Percentiles rank a stretch among this genome's conserved stretches.
Evolutionary conservation across 1,140 invertebrate genomes (phyloP).

Genomic region (Ceratina calcarata): DNA sequence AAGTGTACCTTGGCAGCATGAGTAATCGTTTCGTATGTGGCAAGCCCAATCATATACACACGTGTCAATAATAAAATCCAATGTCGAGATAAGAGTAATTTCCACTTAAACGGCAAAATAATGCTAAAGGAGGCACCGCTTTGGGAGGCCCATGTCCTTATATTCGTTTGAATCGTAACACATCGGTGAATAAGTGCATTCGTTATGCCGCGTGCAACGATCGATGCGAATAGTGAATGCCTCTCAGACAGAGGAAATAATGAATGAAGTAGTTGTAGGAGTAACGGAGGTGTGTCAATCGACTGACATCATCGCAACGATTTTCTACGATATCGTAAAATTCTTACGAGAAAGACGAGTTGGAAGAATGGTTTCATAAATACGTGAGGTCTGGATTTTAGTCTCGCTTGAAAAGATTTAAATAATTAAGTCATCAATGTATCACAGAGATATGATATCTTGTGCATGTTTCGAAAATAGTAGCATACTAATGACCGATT

Average conservation of each 20-base stretch:
- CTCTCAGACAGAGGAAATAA: neutral
- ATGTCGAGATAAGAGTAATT: constrained; percentile 9
- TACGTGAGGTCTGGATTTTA: too few species aligned
- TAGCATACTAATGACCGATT: too few species aligned
- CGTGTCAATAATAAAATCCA: constrained; percentile 11
- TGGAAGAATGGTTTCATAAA: neutral
- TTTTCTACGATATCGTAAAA: neutral
- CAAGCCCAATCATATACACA: constrained; percentile 11
- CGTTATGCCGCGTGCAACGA: neutral
- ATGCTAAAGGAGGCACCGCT: neutral
- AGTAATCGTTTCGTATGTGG: constrained; percentile 35
- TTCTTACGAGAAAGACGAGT: neutral
- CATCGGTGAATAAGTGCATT: neutral
- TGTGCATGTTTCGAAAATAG: neutral
- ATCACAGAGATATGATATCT: too few species aligned
- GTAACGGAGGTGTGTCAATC: constrained; percentile 27
- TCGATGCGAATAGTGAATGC: constrained; percentile 1
- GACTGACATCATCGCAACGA: neutral
- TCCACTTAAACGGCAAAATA: neutral
- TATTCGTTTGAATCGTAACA: neutral
- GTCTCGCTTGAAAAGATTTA: too few species aligned
- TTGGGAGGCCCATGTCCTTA: too few species aligned
- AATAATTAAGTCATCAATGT: too few species aligned
- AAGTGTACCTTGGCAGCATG: neutral
- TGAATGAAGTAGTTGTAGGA: constrained; percentile 22